A percentile compares a stretch with the other conserved stretches of the same genome.
Conservation (phyloP, 2,113 vertebrate genomes). For the Misgurnus anguillicaudatus region DNA sequence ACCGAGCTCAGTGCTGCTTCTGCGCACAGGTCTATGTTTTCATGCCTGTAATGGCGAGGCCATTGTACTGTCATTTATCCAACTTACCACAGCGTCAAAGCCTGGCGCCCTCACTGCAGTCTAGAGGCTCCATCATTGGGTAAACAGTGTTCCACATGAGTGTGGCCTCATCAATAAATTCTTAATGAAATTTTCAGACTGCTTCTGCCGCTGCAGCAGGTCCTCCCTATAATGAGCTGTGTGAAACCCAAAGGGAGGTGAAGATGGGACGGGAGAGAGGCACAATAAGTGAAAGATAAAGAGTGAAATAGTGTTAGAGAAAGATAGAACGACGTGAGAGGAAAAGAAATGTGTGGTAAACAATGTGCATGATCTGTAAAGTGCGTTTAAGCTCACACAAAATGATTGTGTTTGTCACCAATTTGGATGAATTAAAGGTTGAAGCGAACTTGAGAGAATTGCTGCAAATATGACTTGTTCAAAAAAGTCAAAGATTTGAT, state of each 20-base stretch:
- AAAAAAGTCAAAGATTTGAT: conserved; percentile 8
- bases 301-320: not conserved
- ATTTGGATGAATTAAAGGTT: not conserved
- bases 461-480: not conserved
- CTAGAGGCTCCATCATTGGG: conserved; percentile 38
- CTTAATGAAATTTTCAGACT: conserved; percentile 54
- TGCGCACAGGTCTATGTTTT: not conserved
- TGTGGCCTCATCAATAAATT: conserved; percentile 58
- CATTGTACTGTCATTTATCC: conserved; percentile 56
- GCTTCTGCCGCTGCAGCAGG: conserved; percentile 35
- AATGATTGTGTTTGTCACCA: not conserved
- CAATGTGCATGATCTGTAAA: conserved; percentile 7
- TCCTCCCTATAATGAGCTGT: conserved; percentile 33
- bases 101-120: conserved; percentile 34
- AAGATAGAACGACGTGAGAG: conserved; percentile 15
- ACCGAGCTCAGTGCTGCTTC: conserved; percentile 8
- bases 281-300: conserved; percentile 2
- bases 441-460: not conserved
- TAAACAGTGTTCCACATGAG: conserved; percentile 61
- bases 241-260: conserved; percentile 12
- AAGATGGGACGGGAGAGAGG: conserved; percentile 4
- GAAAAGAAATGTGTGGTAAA: conserved; percentile 14
- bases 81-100: conserved; percentile 48
- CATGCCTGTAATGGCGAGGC: conserved; percentile 29
- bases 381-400: not conserved